These are phyloP conservation scores for Drosophila micromelanica DNA, from an alignment of 1,140 invertebrate genomes.

Conservation along the genomic window DNA sequence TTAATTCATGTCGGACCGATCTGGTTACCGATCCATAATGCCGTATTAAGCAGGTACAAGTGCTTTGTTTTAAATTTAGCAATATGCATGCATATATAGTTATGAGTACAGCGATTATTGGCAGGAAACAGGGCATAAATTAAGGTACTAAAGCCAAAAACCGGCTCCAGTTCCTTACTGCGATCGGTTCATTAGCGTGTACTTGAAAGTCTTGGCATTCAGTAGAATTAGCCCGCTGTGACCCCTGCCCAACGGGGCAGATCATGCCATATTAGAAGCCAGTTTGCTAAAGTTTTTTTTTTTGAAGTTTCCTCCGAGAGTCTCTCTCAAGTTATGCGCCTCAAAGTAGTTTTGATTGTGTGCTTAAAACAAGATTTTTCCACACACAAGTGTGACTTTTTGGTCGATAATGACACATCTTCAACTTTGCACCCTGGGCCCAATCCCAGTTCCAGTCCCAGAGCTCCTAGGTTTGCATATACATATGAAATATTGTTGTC, in stretches of 20 bases:
- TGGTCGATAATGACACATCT: constrained; percentile 18
- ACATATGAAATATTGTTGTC: neutral
- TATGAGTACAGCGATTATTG: constrained; percentile 18
- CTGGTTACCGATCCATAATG: constrained; percentile 1
- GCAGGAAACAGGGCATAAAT: constrained; percentile 68
- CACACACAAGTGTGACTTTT: constrained; percentile 56
- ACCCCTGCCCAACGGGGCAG: neutral
- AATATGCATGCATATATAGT: constrained; percentile 19
- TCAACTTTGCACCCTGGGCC: constrained; percentile 60
- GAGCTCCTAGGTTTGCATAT: neutral
- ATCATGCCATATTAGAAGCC: constrained; percentile 1
- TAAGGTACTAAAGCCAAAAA: constrained; percentile 44
- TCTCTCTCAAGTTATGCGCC: neutral
- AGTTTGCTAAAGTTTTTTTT: constrained; percentile 9
- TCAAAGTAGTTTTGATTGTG: constrained; percentile 48
- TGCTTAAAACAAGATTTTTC: constrained; percentile 45
- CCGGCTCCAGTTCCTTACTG: constrained; percentile 10
- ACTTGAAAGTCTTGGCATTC: constrained; percentile 31
- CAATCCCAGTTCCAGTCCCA: neutral
- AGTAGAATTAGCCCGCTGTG: constrained; percentile 3
- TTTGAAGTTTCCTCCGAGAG: constrained; percentile 11
- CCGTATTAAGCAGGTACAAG: constrained; percentile 15
- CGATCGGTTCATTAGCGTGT: constrained; percentile 57
- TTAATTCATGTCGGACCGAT: neutral
- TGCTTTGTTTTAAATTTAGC: constrained; percentile 53